Conservation (phyloP, 2,888 invertebrate species). For the Lepidochrysops patricia region DNA sequence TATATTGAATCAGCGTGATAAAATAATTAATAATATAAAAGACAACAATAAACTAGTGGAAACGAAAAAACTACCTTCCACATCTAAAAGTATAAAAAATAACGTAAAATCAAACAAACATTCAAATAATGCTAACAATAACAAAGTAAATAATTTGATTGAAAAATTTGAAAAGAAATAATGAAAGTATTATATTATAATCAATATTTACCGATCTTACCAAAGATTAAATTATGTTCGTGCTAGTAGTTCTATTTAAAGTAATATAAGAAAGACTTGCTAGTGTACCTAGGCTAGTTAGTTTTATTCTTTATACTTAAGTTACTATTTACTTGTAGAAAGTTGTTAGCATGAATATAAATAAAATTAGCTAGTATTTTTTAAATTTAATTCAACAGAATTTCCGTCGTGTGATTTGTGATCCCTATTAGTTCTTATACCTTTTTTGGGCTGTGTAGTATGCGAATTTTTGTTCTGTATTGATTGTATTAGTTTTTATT, state of each 20-base stretch:
- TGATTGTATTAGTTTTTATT: neutral
- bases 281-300: neutral
- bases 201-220: too few relatives aligned
- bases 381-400: too few relatives aligned
- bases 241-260: neutral
- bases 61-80: neutral
- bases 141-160: conserved; percentile 7
- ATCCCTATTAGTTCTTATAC: too few relatives aligned
- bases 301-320: too few relatives aligned
- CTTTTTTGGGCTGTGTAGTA: too few relatives aligned
- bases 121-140: neutral
- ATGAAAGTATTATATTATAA: neutral
- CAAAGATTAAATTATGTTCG: neutral
- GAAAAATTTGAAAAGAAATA: conserved; percentile 6
- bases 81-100: neutral
- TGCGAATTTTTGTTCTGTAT: neutral
- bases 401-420: too few relatives aligned
- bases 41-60: neutral
- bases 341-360: too few relatives aligned
- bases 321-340: too few relatives aligned
- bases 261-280: neutral
- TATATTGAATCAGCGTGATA: neutral
- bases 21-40: conserved; percentile 3
- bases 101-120: neutral
- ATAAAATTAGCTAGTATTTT: too few relatives aligned